phyloP scores from a whole-genome alignment of 2,113 vertebrate genomes.

The Puma concolor region DNA sequence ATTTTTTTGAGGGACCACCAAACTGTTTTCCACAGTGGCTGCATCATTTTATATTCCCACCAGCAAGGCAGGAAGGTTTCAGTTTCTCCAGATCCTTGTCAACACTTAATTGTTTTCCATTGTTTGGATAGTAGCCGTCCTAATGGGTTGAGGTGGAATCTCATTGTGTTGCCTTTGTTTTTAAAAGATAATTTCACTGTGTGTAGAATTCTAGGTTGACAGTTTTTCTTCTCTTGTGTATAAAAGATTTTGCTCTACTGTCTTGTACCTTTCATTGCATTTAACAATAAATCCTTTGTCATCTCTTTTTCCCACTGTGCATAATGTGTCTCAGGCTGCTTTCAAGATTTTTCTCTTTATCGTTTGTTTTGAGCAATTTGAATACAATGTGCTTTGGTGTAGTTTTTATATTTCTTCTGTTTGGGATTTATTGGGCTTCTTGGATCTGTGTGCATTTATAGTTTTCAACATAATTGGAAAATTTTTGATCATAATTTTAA shows the following conservation, averaged over 20 bases:
- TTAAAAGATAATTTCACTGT: neutral
- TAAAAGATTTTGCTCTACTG: neutral
- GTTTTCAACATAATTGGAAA: constrained; percentile 29
- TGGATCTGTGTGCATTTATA: neutral
- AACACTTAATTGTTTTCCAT: neutral
- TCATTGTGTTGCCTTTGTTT: neutral
- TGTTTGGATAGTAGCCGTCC: neutral
- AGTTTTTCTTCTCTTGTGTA: neutral
- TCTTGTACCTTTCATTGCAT: neutral
- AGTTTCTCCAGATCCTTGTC: neutral
- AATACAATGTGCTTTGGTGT: neutral
- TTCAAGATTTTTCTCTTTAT: neutral
- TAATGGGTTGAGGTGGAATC: neutral
- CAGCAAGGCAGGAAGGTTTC: neutral
- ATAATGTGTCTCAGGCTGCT: neutral
- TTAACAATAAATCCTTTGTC: neutral
- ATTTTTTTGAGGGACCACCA: neutral
- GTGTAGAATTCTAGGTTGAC: neutral
- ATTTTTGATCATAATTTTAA: neutral
- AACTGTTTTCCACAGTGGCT: neutral
- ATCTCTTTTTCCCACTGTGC: neutral
- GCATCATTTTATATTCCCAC: neutral
- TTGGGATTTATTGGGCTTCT: neutral
- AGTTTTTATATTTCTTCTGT: neutral
- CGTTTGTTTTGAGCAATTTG: neutral